phyloP scores from a whole-genome alignment of 2,888 invertebrate genomes.

The Lasioglossum calceatum region DNA sequence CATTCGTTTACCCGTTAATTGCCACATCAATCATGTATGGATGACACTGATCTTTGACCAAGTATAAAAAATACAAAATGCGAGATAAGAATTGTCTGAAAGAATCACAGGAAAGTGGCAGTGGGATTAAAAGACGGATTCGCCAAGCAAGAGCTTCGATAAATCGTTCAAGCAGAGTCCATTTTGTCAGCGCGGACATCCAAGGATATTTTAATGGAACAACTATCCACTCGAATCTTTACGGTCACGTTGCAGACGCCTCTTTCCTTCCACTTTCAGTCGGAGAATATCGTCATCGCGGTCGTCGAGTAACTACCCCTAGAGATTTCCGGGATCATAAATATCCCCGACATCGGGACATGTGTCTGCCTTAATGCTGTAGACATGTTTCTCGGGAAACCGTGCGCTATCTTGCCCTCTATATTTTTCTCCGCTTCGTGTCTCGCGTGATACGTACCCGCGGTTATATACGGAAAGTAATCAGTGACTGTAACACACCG shows the following conservation, averaged over 20 bases:
- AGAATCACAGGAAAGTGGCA: not conserved
- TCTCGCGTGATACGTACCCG: not conserved
- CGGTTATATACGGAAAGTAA: not conserved
- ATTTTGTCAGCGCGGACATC: not conserved
- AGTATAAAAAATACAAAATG: not conserved
- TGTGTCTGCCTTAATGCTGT: slow-evolving; percentile 36
- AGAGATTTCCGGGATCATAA: slow-evolving; percentile 57
- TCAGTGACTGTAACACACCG: not conserved
- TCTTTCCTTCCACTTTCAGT: slow-evolving; percentile 10
- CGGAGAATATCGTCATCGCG: slow-evolving; percentile 31
- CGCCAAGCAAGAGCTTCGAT: not conserved
- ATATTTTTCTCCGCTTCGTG: slow-evolving; percentile 26
- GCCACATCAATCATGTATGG: not conserved
- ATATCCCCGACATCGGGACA: slow-evolving; percentile 56
- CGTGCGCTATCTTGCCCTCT: slow-evolving; percentile 5
- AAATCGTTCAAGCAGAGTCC: not conserved
- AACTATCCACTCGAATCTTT: slow-evolving; percentile 6
- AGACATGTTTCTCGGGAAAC: slow-evolving; percentile 30
- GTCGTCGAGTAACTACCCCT: slow-evolving; percentile 21
- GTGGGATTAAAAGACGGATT: not conserved
- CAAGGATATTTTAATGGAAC: not conserved
- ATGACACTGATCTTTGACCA: not conserved
- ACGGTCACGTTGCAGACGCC: slow-evolving; percentile 3
- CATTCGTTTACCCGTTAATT: not conserved
- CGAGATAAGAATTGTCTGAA: too few relatives aligned